phyloP scores from a whole-genome alignment of 1,140 invertebrate genomes.

The honey bee (Apis mellifera) region DNA sequence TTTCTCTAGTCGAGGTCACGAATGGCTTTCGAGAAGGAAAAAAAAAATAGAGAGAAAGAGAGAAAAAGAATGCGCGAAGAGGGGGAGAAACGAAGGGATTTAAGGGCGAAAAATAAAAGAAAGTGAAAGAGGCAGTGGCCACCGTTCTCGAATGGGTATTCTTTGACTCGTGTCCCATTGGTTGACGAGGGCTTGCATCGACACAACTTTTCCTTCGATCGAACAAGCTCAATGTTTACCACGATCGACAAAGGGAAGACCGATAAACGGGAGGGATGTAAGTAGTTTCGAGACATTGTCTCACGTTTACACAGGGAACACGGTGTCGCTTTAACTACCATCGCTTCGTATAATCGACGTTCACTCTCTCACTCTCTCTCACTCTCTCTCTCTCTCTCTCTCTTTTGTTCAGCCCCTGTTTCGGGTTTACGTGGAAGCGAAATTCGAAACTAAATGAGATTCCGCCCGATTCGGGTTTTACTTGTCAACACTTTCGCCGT shows the following conservation, averaged over 20 bases:
- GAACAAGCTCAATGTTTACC: constrained; percentile 56
- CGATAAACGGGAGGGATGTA: not conserved
- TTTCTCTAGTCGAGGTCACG: not conserved
- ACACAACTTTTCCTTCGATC: constrained; percentile 52
- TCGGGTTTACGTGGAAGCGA: not conserved
- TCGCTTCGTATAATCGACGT: constrained; percentile 32
- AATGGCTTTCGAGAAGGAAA: constrained; percentile 18
- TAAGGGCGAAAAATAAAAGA: constrained; percentile 25
- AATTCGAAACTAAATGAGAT: constrained; percentile 43
- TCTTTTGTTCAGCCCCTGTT: not conserved
- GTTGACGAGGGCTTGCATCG: constrained; percentile 28
- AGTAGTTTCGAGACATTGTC: constrained; percentile 43
- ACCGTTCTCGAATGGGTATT: not conserved
- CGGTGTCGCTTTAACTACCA: constrained; percentile 32
- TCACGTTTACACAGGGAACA: constrained; percentile 36
- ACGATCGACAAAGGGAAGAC: constrained; percentile 14
- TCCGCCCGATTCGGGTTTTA: constrained; percentile 14
- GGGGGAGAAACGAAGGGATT: too few species aligned
- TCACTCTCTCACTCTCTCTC: not conserved
- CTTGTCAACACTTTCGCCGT: constrained; percentile 13
- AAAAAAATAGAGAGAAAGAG: not conserved
- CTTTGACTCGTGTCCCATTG: not conserved
- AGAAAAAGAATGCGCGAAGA: not conserved
- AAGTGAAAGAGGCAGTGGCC: constrained; percentile 10
- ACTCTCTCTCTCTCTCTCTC: too few species aligned